Conservation (phyloP, 1,140 invertebrate species). For the Plectrocnemia conspersa region DNA sequence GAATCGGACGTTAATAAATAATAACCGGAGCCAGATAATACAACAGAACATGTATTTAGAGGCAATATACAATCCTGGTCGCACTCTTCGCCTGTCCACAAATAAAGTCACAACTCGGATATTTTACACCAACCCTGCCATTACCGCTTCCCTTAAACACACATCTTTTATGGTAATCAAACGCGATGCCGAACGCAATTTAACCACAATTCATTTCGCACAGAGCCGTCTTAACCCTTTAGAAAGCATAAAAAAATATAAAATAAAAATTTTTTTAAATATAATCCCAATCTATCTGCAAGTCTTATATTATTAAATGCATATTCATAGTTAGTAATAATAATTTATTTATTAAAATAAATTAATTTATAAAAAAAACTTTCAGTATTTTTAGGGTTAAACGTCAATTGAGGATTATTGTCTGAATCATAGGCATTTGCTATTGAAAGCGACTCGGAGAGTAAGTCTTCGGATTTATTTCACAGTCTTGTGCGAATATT, state of each 20-base stretch:
- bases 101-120: slow-evolving; percentile 22
- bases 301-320: too few species aligned
- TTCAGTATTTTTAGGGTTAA: slow-evolving; percentile 20
- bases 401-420: slow-evolving; percentile 13
- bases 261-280: too few species aligned
- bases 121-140: slow-evolving; percentile 14
- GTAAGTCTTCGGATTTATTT: slow-evolving; percentile 13
- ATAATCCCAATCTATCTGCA: too few species aligned
- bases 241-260: background rate
- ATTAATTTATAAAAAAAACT: too few species aligned
- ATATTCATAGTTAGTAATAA: too few species aligned
- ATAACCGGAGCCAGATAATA: slow-evolving; percentile 18
- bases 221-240: background rate
- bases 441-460: slow-evolving; percentile 22
- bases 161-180: background rate
- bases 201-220: background rate
- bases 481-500: slow-evolving; percentile 12
- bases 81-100: slow-evolving; percentile 18
- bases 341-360: too few species aligned
- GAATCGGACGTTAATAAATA: slow-evolving; percentile 17
- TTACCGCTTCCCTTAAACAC: too few species aligned
- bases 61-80: slow-evolving; percentile 19
- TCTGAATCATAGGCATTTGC: slow-evolving; percentile 19
- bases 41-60: slow-evolving; percentile 22
- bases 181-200: background rate